Evolutionary conservation across 2,797 vertebrate species (phyloP).

Genomic region (Coregonus suidteri): DNA sequence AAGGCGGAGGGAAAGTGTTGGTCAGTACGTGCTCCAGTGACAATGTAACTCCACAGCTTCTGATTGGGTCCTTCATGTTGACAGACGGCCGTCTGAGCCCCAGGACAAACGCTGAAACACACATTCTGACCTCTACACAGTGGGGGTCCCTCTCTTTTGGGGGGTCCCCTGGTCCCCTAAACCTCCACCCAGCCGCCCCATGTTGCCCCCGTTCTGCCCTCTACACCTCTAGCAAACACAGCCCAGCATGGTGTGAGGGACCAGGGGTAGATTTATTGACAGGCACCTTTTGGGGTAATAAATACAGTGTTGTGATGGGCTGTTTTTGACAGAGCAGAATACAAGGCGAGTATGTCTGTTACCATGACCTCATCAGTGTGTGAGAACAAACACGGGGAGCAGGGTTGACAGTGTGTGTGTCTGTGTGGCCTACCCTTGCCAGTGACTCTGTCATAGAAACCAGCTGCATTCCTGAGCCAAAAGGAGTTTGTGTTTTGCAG

Average conservation of each 20-base stretch:
- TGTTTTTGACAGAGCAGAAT: slow-evolving; percentile 49
- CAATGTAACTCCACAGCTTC: slow-evolving; percentile 3
- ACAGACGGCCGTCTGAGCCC: not conserved
- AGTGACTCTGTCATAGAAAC: slow-evolving; percentile 39
- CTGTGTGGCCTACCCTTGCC: not conserved
- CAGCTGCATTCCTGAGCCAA: slow-evolving; percentile 24
- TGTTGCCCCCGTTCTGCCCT: slow-evolving; percentile 4
- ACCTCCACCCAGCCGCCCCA: not conserved
- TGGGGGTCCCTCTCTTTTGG: too few species aligned
- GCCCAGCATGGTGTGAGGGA: slow-evolving; percentile 7
- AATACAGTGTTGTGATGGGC: slow-evolving; percentile 49
- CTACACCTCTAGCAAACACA: slow-evolving; percentile 15
- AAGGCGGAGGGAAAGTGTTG: too few species aligned
- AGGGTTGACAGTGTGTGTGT: not conserved
- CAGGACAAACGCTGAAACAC: not conserved
- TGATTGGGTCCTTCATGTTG: not conserved
- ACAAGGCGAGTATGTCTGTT: slow-evolving; percentile 35
- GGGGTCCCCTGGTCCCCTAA: not conserved
- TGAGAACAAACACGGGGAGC: slow-evolving; percentile 4
- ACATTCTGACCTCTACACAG: not conserved
- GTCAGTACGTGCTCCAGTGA: not conserved
- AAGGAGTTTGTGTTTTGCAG: too few species aligned
- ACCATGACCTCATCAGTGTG: slow-evolving; percentile 40
- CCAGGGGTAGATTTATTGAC: slow-evolving; percentile 16
- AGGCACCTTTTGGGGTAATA: slow-evolving; percentile 30